A percentile compares a stretch with the other conserved stretches of the same genome.
These are phyloP conservation scores for Typhlichthys eigenmanni DNA, from an alignment of 2,797 vertebrate species.

Conservation along the genomic window DNA sequence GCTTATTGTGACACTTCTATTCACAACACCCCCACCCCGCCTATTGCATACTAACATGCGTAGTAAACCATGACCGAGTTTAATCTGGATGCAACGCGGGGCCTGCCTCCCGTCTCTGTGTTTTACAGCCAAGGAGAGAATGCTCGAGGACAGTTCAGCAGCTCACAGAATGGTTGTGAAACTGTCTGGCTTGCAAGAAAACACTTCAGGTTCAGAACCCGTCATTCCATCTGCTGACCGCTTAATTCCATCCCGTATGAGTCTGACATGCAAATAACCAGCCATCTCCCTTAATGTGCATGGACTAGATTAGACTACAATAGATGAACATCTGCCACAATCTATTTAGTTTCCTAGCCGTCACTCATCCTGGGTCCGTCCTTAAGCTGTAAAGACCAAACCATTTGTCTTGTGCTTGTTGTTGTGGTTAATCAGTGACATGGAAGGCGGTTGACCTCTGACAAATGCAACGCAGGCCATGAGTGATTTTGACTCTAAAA, in stretches of 20 bases:
- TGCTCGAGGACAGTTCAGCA: constrained; percentile 52
- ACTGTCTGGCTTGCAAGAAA: constrained; percentile 50
- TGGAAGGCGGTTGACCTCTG: constrained; percentile 41
- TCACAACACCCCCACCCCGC: constrained; percentile 47
- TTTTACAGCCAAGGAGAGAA: constrained; percentile 32
- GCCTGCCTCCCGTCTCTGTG: constrained; percentile 30
- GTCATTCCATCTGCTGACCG: constrained; percentile 47
- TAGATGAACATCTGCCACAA: constrained; percentile 31
- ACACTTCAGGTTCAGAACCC: constrained; percentile 47
- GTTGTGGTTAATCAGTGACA: constrained; percentile 42
- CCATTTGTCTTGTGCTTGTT: constrained; percentile 37
- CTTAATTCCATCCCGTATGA: no score
- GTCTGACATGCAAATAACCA: not conserved
- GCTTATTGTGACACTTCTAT: constrained; percentile 34
- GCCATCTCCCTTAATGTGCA: constrained; percentile 23
- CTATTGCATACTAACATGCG: constrained; percentile 63
- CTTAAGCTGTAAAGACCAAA: constrained; percentile 29
- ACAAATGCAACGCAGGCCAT: constrained; percentile 46
- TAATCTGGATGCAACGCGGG: constrained; percentile 56
- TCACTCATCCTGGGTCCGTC: not conserved
- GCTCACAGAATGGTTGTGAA: constrained; percentile 51
- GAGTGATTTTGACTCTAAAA: constrained; percentile 56
- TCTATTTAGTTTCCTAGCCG: constrained; percentile 32
- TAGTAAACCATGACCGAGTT: constrained; percentile 42
- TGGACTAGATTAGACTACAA: constrained; percentile 20